A percentile compares a stretch with the other conserved stretches of the same genome.
phyloP scores from a whole-genome alignment of 2,113 vertebrate genomes.

The Psittacus erithacus region DNA sequence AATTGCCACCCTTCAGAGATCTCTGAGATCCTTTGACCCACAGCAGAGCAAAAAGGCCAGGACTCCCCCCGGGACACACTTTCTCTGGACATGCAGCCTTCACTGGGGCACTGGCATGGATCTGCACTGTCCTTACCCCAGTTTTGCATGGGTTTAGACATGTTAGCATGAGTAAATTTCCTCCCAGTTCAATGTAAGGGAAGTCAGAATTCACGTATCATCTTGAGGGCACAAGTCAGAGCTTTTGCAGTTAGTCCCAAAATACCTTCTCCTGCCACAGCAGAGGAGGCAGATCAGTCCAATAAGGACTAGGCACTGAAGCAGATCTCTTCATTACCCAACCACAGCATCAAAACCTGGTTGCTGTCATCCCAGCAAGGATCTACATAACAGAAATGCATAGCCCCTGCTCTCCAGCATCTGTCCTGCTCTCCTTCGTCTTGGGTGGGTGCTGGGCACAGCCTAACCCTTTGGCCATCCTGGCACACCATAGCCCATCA shows the following conservation, averaged over 20 bases:
- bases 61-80: fast-evolving
- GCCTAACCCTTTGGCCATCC: background rate
- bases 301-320: background rate
- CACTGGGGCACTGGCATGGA: fast-evolving
- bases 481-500: fast-evolving
- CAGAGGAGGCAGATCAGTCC: background rate
- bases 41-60: fast-evolving
- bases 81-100: background rate
- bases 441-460: background rate
- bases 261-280: background rate
- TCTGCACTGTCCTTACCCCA: background rate
- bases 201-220: fast-evolving
- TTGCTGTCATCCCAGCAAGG: background rate
- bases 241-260: background rate
- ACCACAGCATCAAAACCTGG: background rate
- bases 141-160: background rate
- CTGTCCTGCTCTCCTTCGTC: background rate
- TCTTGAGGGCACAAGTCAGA: background rate
- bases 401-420: no score
- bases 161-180: fast-evolving
- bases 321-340: background rate
- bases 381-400: background rate
- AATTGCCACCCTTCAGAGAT: background rate
- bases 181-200: fast-evolving
- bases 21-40: background rate